Conservation (phyloP, 2,888 invertebrate species). For the Drosophila siamana region DNA sequence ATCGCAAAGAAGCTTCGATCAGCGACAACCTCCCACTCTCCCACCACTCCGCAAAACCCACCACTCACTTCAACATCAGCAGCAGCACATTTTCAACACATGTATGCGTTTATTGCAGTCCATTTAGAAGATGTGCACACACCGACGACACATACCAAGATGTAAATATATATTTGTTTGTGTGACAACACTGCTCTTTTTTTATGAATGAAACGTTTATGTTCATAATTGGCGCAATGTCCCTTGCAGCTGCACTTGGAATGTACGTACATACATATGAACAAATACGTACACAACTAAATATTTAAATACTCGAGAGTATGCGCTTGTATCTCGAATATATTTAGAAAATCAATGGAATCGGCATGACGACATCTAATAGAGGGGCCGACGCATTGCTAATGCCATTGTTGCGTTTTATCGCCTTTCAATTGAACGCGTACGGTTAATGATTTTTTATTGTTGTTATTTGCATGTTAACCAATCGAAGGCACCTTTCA, state of each 20-base stretch:
- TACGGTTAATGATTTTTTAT: conserved; percentile 46
- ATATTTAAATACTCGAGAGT: not conserved
- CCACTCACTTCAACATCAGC: conserved; percentile 10
- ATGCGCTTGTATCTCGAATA: not conserved
- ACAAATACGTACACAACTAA: not conserved
- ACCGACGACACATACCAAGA: not conserved
- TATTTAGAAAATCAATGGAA: conserved; percentile 45
- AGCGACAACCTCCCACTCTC: conserved; percentile 7
- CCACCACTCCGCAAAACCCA: conserved; percentile 7
- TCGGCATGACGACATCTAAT: conserved; percentile 58
- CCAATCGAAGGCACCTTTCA: conserved; percentile 47
- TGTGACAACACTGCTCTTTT: conserved; percentile 27
- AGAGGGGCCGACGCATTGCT: conserved; percentile 44
- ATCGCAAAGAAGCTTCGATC: conserved; percentile 61
- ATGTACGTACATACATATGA: conserved; percentile 10
- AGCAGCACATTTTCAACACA: conserved; percentile 67
- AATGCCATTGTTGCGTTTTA: conserved; percentile 47
- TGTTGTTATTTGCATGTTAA: conserved; percentile 59
- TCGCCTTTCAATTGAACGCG: conserved; percentile 52
- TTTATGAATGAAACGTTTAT: conserved; percentile 73
- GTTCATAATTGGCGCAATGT: conserved; percentile 47
- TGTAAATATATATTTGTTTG: conserved; percentile 21
- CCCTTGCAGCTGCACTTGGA: conserved; percentile 25
- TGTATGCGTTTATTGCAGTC: conserved; percentile 58
- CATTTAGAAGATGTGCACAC: conserved; percentile 22